Conservation (phyloP, 2,113 vertebrate genomes). For the Axis porcinus region DNA sequence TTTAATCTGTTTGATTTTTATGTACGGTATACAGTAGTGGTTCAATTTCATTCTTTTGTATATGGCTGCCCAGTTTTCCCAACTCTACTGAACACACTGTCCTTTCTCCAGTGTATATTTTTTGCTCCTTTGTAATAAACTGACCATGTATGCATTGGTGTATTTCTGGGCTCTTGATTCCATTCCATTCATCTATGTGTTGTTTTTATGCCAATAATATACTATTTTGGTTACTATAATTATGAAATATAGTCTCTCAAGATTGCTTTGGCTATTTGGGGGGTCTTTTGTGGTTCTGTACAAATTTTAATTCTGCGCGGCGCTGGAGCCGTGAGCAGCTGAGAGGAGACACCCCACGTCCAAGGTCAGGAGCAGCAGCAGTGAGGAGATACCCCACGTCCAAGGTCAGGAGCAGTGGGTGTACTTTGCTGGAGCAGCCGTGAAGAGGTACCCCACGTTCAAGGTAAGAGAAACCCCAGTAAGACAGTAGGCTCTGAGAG, state of each 20-base stretch:
- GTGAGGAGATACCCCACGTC: rapidly evolving
- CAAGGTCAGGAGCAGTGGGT: neutral
- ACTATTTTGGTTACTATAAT: neutral
- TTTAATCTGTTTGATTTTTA: neutral
- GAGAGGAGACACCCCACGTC: neutral
- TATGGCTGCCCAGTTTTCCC: neutral
- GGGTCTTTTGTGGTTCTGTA: neutral
- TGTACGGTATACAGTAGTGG: neutral
- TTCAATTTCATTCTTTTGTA: neutral
- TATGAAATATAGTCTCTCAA: neutral
- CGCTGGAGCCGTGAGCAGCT: rapidly evolving
- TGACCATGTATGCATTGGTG: neutral
- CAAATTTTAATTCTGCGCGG: neutral
- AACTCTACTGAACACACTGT: neutral
- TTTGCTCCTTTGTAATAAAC: neutral
- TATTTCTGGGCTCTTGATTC: neutral
- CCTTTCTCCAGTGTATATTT: neutral
- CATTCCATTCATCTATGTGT: neutral
- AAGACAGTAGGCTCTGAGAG: neutral
- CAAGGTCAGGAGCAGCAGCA: neutral
- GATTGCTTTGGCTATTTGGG: neutral
- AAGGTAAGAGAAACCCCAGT: neutral
- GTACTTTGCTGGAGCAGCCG: neutral
- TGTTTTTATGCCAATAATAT: neutral
- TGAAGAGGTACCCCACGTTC: rapidly evolving